These are phyloP conservation scores for Crypturellus undulatus DNA, from an alignment of 2,113 vertebrate species.

Conservation along the genomic window DNA sequence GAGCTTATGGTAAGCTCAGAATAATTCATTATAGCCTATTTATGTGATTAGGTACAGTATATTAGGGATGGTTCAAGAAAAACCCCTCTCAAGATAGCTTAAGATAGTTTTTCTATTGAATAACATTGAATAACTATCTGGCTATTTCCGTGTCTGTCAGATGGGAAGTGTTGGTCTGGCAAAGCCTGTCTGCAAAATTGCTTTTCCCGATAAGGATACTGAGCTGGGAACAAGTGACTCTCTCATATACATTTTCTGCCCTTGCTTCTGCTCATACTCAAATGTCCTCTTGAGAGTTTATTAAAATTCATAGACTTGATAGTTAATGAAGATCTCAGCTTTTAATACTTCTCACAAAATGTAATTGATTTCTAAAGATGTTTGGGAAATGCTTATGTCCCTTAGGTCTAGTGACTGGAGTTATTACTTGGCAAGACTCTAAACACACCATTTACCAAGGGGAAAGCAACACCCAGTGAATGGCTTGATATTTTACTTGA, in stretches of 20 bases:
- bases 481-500: background rate
- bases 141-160: background rate
- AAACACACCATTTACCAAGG: background rate
- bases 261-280: background rate
- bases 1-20: background rate
- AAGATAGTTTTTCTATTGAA: background rate
- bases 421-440: background rate
- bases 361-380: background rate
- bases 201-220: background rate
- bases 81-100: accelerated
- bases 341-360: background rate
- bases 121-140: background rate
- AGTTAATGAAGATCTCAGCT: background rate
- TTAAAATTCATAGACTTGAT: background rate
- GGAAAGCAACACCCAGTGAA: background rate
- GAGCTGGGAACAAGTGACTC: background rate
- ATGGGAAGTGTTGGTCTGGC: background rate
- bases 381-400: background rate
- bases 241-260: background rate
- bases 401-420: background rate
- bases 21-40: background rate
- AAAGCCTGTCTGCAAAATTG: background rate
- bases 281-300: background rate
- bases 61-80: background rate
- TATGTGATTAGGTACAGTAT: background rate